These are phyloP conservation scores for Drosophila histrio DNA, from an alignment of 2,888 invertebrate genomes.

Conservation along the genomic window DNA sequence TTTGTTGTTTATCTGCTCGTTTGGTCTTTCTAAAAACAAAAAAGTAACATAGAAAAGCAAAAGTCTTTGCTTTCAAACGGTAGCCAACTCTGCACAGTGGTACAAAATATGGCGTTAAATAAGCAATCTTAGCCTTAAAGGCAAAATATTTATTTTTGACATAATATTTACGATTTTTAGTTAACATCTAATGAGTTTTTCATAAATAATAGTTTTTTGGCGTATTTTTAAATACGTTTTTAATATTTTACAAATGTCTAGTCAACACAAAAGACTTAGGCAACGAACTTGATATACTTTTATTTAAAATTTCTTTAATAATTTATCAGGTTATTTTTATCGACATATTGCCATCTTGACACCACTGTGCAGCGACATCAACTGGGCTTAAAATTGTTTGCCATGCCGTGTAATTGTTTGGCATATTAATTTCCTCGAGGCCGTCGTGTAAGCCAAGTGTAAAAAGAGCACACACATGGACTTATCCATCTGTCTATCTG, in stretches of 20 bases:
- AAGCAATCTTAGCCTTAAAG: background rate
- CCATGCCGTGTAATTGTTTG: constrained; percentile 71
- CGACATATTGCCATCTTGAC: background rate
- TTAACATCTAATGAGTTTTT: background rate
- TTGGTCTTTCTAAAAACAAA: constrained; percentile 68
- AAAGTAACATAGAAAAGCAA: constrained; percentile 55
- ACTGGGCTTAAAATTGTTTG: constrained; percentile 75
- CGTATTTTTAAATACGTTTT: too few relatives aligned
- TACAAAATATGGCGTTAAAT: background rate
- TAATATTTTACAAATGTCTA: background rate
- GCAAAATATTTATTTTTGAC: background rate
- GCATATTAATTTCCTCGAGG: constrained; percentile 69
- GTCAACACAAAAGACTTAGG: constrained; percentile 42
- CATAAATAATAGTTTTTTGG: background rate
- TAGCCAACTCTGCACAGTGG: constrained; percentile 56
- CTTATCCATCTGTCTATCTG: constrained; percentile 55
- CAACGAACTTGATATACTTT: constrained; percentile 29
- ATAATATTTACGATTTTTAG: background rate
- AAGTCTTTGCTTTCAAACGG: constrained; percentile 71
- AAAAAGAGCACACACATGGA: constrained; percentile 57
- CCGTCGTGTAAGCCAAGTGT: constrained; percentile 70
- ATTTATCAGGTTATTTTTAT: background rate
- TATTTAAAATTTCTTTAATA: background rate
- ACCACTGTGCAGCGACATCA: constrained; percentile 67
- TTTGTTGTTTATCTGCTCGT: constrained; percentile 62